phyloP scores from a whole-genome alignment of 1,140 invertebrate species.

The Calosoma granatense region DNA sequence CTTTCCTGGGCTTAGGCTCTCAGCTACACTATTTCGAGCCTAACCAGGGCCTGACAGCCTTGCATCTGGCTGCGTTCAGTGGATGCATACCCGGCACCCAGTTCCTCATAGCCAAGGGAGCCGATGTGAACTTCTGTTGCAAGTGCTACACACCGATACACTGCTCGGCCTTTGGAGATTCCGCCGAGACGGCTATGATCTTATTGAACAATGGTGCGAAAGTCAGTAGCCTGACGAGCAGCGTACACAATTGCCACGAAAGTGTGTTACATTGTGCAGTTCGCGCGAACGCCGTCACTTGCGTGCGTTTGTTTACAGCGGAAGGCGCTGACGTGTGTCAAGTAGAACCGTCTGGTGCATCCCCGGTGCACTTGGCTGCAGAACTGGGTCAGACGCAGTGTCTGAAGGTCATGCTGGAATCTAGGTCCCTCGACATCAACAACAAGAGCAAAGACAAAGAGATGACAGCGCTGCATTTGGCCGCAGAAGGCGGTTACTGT shows the following conservation, averaged over 20 bases:
- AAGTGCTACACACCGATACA: slow-evolving; percentile 66
- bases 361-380: slow-evolving; percentile 65
- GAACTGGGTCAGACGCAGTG: slow-evolving; percentile 62
- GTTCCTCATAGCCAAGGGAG: slow-evolving; percentile 54
- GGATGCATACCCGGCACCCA: slow-evolving; percentile 58
- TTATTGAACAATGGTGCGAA: slow-evolving; percentile 55
- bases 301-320: slow-evolving; percentile 58
- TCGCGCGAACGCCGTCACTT: slow-evolving; percentile 59
- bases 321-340: slow-evolving; percentile 58
- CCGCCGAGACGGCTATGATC: slow-evolving; percentile 57
- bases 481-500: slow-evolving; percentile 64
- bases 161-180: slow-evolving; percentile 71
- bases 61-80: slow-evolving; percentile 68
- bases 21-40: slow-evolving; percentile 56
- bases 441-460: slow-evolving; percentile 52
- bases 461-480: slow-evolving; percentile 68
- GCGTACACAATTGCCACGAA: slow-evolving; percentile 54
- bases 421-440: slow-evolving; percentile 50
- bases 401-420: slow-evolving; percentile 55
- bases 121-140: slow-evolving; percentile 52
- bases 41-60: slow-evolving; percentile 51
- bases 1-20: slow-evolving; percentile 50
- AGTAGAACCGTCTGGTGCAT: slow-evolving; percentile 56
- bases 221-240: slow-evolving; percentile 38
- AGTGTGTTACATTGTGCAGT: slow-evolving; percentile 70